Base-by-base conservation (phyloP, 2,888 invertebrate genomes). In the Criorhina ranunculi region DNA sequence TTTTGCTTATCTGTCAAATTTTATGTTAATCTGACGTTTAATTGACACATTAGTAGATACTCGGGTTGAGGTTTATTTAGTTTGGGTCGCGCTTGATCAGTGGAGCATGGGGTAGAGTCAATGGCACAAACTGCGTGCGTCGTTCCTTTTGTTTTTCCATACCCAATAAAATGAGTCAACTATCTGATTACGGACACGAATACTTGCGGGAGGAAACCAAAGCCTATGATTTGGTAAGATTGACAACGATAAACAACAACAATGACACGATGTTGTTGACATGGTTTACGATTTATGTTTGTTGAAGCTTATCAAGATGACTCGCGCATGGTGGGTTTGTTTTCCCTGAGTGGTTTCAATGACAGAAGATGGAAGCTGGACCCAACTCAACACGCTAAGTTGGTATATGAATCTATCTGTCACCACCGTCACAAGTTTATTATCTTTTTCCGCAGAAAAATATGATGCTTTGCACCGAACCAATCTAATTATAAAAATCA, bases 21-120 rank as follows among this genome's bases (percentile, higher is more conserved):
- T 46, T 51, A 8, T 9, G n/a, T 33, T 51, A 57, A 64, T 53
- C 66, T 72, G 77, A 77, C 72, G 5, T 49, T 67, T 55, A 78
- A 78, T 78, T 78, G 78, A 67, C 72, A 83, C 78, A 83, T 83
- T 78, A 78, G 40, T 67, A 60, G 33, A 64, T 42, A n/a, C n/a
- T n/a, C n/a, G n/a, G 49, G 69, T 55, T 80, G 24, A 11, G 40
- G 42, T 64, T 77, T 77, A 73, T 55, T 78, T 66, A 64, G 49
- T 29, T 67, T 40, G 33, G 40, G 31, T 44, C 67, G 69, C 67
- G 69, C 77, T 77, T 77, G 77, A 53, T 53, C 35, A 42, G 35
- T 69, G 29, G 7, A 69, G 67, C 69, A 35, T 53, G 5, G 7
- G 57, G 46, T 75, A 55, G 49, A 29, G 31, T 66, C 46, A 49